Base-by-base conservation (phyloP, 2,888 invertebrate genomes). In the Tipula vernalis region DNA sequence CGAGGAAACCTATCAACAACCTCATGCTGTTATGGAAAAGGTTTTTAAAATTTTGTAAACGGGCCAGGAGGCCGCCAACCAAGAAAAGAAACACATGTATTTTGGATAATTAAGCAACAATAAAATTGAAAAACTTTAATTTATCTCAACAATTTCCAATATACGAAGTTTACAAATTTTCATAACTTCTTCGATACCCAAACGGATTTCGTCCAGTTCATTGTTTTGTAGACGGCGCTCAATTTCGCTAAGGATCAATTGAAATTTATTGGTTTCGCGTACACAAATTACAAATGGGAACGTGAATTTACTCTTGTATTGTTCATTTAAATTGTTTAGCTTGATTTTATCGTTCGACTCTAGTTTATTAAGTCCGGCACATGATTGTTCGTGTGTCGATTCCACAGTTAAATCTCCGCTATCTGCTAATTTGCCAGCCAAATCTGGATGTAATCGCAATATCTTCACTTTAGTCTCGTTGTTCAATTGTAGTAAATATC, bases 1-100 rank as follows among this genome's bases (percentile, higher is more conserved):
- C 89, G 92, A 93, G 88, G 97, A 97, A 92, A 92, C 94, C 86
- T 93, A 95, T 90, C 95, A 95, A 12, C 95, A 96, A 88, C 97
- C 98, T 4, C 97, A 98, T 91, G 95, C 96, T 83, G 93, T 97
- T 87, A 92, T 97, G 87, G 98, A 98, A 91, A 94, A 94, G 89
- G 93, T 94, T 86, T 92, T 96, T 86, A 95, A 96, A 87, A 91
- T 96, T 90, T 91, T 94, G 87, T 94, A 93, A 91, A 41, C 15
- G 4, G 28, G 28, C 28, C 28, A 28, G n/a, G 5, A 44, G n/a
- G 18, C 15, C 10, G 3, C 15, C 15, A 51, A 10, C 28, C 12
- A 28, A 8, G 28, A 28, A 28, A 86, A 28, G 28, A 5, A 44
- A 44, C 28, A 44, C 18, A 47, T 86, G 28, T 44, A 86, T 28